phyloP scores from a whole-genome alignment of 1,140 invertebrate species.

The Ditylenchus dipsaci region DNA sequence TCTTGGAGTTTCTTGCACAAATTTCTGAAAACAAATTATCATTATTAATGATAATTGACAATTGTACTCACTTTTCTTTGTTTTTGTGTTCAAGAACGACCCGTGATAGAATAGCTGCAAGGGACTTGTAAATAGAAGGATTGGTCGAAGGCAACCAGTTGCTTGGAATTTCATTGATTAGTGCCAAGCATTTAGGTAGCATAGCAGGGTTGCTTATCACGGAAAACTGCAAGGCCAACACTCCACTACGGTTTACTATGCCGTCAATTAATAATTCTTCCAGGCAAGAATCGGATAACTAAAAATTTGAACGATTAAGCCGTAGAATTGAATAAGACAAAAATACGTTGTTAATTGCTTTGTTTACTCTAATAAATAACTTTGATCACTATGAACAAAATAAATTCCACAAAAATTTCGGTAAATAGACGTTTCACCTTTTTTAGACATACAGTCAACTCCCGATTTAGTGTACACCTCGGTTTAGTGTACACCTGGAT shows the following conservation, averaged over 20 bases:
- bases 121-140: neutral
- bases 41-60: neutral
- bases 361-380: no score
- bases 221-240: constrained; percentile 36
- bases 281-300: constrained; percentile 19
- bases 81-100: neutral
- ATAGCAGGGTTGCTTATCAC: constrained; percentile 14
- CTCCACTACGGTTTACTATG: constrained; percentile 27
- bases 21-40: neutral
- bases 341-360: no score
- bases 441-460: no score
- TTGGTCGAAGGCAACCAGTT: neutral
- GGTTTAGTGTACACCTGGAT: no score
- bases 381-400: no score
- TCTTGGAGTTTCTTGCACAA: neutral
- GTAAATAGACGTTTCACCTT: no score
- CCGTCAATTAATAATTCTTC: constrained; percentile 37
- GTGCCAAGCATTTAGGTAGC: constrained; percentile 28
- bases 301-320: no score
- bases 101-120: neutral
- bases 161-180: constrained; percentile 29
- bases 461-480: no score
- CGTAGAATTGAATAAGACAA: no score
- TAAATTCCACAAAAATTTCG: no score
- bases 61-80: neutral